These are phyloP conservation scores for Scalopus aquaticus DNA, from an alignment of 2,113 vertebrate species.

Conservation along the genomic window DNA sequence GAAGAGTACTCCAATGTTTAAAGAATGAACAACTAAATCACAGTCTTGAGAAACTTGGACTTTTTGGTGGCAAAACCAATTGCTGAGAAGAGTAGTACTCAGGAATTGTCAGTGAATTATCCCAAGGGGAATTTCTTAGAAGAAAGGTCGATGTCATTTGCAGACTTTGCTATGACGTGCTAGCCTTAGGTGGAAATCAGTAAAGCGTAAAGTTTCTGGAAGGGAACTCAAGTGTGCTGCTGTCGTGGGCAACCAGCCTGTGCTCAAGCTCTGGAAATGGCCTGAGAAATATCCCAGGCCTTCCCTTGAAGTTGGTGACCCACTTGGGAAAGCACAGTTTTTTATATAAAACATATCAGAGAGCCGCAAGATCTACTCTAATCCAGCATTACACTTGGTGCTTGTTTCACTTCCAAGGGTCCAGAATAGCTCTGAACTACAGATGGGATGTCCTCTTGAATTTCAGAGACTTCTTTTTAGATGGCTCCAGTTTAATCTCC, in stretches of 20 bases:
- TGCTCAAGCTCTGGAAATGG: background rate
- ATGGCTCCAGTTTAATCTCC: background rate
- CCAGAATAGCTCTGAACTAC: background rate
- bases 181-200: background rate
- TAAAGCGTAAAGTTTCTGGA: background rate
- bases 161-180: background rate
- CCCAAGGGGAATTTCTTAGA: background rate
- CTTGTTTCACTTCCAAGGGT: background rate
- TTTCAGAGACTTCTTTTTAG: background rate
- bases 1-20: background rate
- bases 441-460: background rate
- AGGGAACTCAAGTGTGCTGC: background rate
- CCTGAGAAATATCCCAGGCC: background rate
- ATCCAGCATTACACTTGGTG: background rate
- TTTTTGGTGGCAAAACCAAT: background rate
- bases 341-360: slow-evolving; percentile 29
- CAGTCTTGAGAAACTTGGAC: background rate
- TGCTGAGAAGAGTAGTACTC: background rate
- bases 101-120: slow-evolving; percentile 27
- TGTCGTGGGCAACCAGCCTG: background rate
- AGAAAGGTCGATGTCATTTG: background rate
- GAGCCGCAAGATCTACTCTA: background rate
- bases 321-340: slow-evolving; percentile 20
- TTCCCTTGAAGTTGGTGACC: background rate
- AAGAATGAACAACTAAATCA: background rate